These are phyloP conservation scores for Volucella inflata DNA, from an alignment of 2,888 invertebrate genomes.

Conservation along the genomic window DNA sequence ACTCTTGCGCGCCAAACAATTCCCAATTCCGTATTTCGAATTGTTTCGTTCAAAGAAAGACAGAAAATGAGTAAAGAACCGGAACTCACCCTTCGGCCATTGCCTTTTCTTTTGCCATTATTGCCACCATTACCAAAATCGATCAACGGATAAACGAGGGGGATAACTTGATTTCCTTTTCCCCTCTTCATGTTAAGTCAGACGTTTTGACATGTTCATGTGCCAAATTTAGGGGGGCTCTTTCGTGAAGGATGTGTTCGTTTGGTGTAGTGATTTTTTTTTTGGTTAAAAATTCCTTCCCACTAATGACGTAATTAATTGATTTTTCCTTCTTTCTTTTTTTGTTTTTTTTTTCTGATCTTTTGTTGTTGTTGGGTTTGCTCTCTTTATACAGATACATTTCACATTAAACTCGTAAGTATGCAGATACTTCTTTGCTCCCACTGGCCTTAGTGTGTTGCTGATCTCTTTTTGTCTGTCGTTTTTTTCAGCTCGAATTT, in stretches of 20 bases:
- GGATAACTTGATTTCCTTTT: slow-evolving; percentile 28
- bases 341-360: background rate
- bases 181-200: slow-evolving; percentile 10
- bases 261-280: slow-evolving; percentile 4
- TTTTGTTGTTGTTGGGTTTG: background rate
- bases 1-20: slow-evolving; percentile 52
- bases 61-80: background rate
- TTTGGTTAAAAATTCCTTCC: slow-evolving; percentile 54
- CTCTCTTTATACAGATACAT: background rate
- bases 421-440: slow-evolving; percentile 18
- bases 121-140: slow-evolving; percentile 62
- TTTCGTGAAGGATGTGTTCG: slow-evolving; percentile 64
- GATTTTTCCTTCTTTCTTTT: slow-evolving; percentile 42
- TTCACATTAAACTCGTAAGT: slow-evolving; percentile 3
- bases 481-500: slow-evolving; percentile 34
- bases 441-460: slow-evolving; percentile 4
- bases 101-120: background rate
- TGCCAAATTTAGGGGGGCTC: slow-evolving; percentile 53
- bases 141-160: slow-evolving; percentile 59
- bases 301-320: slow-evolving; percentile 72
- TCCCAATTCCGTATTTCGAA: too few species aligned
- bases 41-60: slow-evolving; percentile 6
- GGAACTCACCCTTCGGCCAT: slow-evolving; percentile 70
- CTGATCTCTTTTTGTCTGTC: slow-evolving; percentile 44
- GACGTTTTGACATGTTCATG: slow-evolving; percentile 56